phyloP scores from a whole-genome alignment of 2,113 vertebrate species.

The Ictalurus furcatus region DNA sequence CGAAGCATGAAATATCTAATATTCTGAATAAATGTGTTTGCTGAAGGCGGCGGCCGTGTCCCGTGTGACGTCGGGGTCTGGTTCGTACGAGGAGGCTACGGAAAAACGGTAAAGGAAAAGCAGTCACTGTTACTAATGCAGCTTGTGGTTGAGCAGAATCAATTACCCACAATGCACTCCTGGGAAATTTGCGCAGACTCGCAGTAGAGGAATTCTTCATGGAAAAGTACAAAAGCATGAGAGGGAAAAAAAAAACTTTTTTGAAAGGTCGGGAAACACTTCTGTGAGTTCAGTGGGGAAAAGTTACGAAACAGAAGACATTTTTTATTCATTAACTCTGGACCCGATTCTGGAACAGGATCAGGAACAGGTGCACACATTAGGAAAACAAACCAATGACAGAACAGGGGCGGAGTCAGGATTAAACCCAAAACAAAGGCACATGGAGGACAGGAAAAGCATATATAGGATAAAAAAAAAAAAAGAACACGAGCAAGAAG shows the following conservation, averaged over 20 bases:
- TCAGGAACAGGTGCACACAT: not conserved
- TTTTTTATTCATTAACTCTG: not conserved
- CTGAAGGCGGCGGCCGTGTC: conserved; percentile 3
- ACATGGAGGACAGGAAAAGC: too few species aligned
- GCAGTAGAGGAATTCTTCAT: not conserved
- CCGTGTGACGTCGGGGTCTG: not conserved
- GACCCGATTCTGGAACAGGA: not conserved
- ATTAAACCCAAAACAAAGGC: not conserved
- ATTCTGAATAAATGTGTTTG: conserved; percentile 7
- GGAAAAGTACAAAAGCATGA: not conserved
- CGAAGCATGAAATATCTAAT: not conserved
- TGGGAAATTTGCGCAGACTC: not conserved
- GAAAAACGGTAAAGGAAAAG: not conserved
- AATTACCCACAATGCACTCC: conserved; percentile 27
- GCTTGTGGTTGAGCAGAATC: conserved; percentile 8
- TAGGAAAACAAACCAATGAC: not conserved
- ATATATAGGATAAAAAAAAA: too few species aligned
- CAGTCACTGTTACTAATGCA: conserved; percentile 26
- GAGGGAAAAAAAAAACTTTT: not conserved
- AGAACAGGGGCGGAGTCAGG: not conserved
- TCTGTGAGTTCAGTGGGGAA: not conserved
- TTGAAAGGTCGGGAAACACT: not conserved
- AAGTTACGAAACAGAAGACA: not conserved
- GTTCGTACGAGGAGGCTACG: not conserved
- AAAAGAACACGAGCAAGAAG: too few species aligned